A percentile compares a stretch with the other conserved stretches of the same genome.
Conservation (phyloP, 2,797 vertebrate species). For the Paramormyrops hopkinsi region DNA sequence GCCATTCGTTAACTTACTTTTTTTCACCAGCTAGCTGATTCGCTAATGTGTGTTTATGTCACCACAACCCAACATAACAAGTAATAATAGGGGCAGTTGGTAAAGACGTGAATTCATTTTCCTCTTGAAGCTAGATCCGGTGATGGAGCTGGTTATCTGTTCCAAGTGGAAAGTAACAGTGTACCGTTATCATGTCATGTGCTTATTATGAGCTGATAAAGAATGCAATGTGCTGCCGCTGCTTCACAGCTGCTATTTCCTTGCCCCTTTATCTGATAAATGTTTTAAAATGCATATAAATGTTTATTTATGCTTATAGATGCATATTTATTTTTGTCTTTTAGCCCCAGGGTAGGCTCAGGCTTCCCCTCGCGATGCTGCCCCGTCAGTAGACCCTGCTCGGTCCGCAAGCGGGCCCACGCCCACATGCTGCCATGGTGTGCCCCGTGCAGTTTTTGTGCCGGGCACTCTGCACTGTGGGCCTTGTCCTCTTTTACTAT, state of each 20-base stretch:
- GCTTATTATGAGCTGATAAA: not conserved
- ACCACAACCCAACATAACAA: not conserved
- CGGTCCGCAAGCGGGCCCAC: not conserved
- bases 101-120: not conserved
- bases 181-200: not conserved
- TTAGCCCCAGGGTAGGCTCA: not conserved
- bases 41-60: not conserved
- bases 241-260: not conserved
- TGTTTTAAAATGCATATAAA: not conserved
- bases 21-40: not conserved
- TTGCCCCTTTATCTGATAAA: not conserved
- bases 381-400: not conserved
- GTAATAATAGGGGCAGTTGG: not conserved
- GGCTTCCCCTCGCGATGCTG: not conserved
- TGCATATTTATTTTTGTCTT: not conserved
- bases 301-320: not conserved
- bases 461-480: constrained; percentile 59
- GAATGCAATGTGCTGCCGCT: not conserved
- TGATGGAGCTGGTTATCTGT: not conserved
- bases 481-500: constrained; percentile 79
- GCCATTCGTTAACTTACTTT: not conserved
- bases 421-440: constrained; percentile 46
- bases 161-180: not conserved
- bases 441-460: constrained; percentile 58
- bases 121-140: not conserved